phyloP scores from a whole-genome alignment of 2,888 invertebrate genomes.

The Erpobdella octoculata region DNA sequence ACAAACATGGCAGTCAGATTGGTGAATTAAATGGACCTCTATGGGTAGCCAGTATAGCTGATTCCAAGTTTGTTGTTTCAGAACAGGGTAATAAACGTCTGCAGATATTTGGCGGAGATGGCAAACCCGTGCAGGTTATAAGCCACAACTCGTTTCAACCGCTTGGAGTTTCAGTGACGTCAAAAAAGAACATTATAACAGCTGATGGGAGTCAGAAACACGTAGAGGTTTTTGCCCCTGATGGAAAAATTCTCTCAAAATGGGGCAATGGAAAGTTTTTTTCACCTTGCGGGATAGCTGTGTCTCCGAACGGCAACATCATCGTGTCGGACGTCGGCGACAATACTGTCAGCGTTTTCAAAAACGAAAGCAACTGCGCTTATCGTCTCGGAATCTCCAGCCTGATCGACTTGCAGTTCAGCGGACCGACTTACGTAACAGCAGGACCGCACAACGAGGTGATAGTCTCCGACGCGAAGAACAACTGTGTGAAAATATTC shows the following conservation, averaged over 20 bases:
- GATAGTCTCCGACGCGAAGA: slow-evolving; percentile 39
- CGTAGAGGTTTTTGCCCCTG: slow-evolving; percentile 36
- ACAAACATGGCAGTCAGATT: slow-evolving; percentile 20
- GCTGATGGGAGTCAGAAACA: slow-evolving; percentile 37
- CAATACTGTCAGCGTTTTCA: slow-evolving; percentile 38
- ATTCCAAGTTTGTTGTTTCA: slow-evolving; percentile 36
- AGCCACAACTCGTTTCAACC: slow-evolving; percentile 30
- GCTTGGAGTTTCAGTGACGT: slow-evolving; percentile 37
- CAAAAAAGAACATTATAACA: slow-evolving; percentile 37
- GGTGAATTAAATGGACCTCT: slow-evolving; percentile 37
- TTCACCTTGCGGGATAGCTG: slow-evolving; percentile 38
- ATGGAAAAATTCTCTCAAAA: slow-evolving; percentile 35
- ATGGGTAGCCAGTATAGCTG: slow-evolving; percentile 36
- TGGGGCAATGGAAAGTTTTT: slow-evolving; percentile 39
- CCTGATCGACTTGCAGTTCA: slow-evolving; percentile 32
- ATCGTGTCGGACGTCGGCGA: slow-evolving; percentile 38
- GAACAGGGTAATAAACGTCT: slow-evolving; percentile 39
- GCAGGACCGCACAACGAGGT: slow-evolving; percentile 37
- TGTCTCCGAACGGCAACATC: slow-evolving; percentile 38
- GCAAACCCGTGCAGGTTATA: slow-evolving; percentile 24
- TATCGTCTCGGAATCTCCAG: slow-evolving; percentile 35
- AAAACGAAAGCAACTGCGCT: slow-evolving; percentile 35
- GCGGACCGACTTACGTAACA: slow-evolving; percentile 37
- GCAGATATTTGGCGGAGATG: slow-evolving; percentile 36
- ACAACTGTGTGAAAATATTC: slow-evolving; percentile 38